Evolutionary conservation across 2,888 invertebrate species (phyloP).

Genomic region (Molorchus minor): DNA sequence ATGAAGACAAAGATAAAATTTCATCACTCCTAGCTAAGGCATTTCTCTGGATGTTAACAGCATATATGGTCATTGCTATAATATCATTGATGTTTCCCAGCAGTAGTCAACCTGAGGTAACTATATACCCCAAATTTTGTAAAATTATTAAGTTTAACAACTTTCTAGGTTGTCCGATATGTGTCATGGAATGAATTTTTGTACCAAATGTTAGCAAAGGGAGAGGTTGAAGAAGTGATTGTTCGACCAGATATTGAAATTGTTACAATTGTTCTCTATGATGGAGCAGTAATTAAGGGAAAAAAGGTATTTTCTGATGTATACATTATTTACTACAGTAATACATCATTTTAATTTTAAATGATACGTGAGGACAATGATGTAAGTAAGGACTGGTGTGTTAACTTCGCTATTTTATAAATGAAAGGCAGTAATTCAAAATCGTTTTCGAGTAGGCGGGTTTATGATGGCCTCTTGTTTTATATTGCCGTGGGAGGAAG

Average conservation of each 20-base stretch:
- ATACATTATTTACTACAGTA: too few relatives aligned
- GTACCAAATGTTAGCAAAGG: constrained; percentile 91
- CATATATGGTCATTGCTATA: constrained; percentile 77
- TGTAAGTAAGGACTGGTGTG: too few relatives aligned
- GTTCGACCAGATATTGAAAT: constrained; percentile 86
- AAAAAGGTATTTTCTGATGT: constrained; percentile 70
- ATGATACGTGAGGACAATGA: too few relatives aligned
- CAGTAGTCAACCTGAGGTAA: constrained; percentile 77
- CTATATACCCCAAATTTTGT: constrained; percentile 21
- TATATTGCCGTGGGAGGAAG: too few relatives aligned
- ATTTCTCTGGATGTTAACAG: constrained; percentile 81
- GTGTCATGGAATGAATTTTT: constrained; percentile 98
- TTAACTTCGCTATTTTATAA: too few relatives aligned
- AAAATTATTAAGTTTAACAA: neutral
- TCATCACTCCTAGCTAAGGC: constrained; percentile 78
- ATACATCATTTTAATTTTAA: too few relatives aligned
- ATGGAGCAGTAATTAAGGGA: constrained; percentile 88
- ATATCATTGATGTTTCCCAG: constrained; percentile 77
- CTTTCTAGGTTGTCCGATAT: constrained; percentile 71
- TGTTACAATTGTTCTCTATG: constrained; percentile 84
- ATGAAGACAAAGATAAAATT: constrained; percentile 76
- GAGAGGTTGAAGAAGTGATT: constrained; percentile 90
- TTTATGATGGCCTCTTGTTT: too few relatives aligned
- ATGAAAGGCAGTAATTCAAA: too few relatives aligned
- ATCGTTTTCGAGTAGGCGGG: too few relatives aligned